These are phyloP conservation scores for Drosophila mettleri DNA, from an alignment of 2,888 invertebrate species.

Conservation along the genomic window DNA sequence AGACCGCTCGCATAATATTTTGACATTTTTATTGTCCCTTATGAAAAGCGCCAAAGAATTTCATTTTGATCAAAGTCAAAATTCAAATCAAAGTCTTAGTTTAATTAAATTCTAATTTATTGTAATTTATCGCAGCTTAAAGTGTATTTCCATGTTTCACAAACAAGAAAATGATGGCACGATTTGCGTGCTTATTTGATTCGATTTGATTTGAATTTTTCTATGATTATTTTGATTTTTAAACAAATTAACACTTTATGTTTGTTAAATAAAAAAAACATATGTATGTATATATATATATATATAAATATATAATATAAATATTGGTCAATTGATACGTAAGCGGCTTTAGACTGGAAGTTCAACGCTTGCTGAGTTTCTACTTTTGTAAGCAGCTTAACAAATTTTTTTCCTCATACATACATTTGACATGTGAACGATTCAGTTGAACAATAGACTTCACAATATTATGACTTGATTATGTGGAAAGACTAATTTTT, in stretches of 20 bases:
- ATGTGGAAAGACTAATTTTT: slow-evolving; percentile 75
- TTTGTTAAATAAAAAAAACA: slow-evolving; percentile 35
- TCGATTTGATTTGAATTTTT: slow-evolving; percentile 4
- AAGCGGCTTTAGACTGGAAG: slow-evolving; percentile 59
- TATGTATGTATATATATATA: not conserved
- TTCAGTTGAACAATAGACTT: slow-evolving; percentile 57
- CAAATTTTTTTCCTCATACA: slow-evolving; percentile 12
- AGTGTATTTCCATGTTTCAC: slow-evolving; percentile 74
- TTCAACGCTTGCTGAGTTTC: slow-evolving; percentile 25
- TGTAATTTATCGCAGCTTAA: slow-evolving; percentile 69
- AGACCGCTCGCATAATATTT: slow-evolving; percentile 73
- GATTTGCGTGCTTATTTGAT: slow-evolving; percentile 35
- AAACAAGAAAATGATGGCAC: slow-evolving; percentile 48
- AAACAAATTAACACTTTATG: slow-evolving; percentile 78
- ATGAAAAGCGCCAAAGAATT: slow-evolving; percentile 62
- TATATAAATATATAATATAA: slow-evolving; percentile 4
- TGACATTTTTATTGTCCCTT: slow-evolving; percentile 78
- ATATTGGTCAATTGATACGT: slow-evolving; percentile 58
- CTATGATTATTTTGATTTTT: slow-evolving; percentile 28
- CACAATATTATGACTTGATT: slow-evolving; percentile 80
- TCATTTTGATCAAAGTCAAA: slow-evolving; percentile 38
- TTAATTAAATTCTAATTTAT: slow-evolving; percentile 80
- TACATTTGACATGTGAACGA: slow-evolving; percentile 21
- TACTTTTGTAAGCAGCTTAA: slow-evolving; percentile 68
- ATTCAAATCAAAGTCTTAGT: slow-evolving; percentile 52